Conservation (phyloP, 2,113 vertebrate species). For the Calidris pygmaea region DNA sequence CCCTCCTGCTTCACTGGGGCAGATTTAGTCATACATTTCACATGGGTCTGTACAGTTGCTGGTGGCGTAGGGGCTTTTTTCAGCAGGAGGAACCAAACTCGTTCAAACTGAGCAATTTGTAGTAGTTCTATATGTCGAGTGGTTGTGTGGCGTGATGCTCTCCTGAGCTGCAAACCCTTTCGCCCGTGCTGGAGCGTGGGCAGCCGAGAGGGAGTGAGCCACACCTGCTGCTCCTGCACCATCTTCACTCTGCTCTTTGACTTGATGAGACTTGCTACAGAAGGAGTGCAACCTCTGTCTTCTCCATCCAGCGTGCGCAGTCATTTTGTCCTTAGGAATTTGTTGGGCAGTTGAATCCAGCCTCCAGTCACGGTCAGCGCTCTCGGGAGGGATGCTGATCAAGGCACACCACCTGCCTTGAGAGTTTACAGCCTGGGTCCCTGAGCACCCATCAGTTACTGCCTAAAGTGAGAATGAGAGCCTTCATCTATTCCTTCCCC, state of each 20-base stretch:
- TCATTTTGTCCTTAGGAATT: background rate
- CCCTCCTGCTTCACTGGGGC: background rate
- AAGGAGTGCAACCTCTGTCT: background rate
- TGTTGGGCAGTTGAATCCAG: background rate
- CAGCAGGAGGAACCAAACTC: background rate
- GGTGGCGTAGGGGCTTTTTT: background rate
- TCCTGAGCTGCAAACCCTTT: background rate
- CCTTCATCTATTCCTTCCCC: background rate
- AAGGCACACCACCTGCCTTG: background rate
- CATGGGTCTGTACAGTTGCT: fast-evolving
- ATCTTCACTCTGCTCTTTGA: background rate
- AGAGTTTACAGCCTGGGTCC: background rate
- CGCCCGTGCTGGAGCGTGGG: background rate
- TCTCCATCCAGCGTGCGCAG: background rate
- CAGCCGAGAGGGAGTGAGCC: background rate
- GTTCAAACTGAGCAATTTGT: fast-evolving
- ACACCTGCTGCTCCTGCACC: background rate
- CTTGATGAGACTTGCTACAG: background rate
- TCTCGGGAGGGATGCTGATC: background rate
- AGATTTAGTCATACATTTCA: background rate
- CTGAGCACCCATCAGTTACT: background rate
- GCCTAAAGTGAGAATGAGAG: background rate
- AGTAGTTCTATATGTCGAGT: fast-evolving
- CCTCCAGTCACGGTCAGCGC: background rate
- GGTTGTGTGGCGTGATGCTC: background rate